Percentiles rank a stretch among this genome's conserved stretches.
Conservation (phyloP, 2,113 vertebrate genomes). For the Anoplopoma fimbria region DNA sequence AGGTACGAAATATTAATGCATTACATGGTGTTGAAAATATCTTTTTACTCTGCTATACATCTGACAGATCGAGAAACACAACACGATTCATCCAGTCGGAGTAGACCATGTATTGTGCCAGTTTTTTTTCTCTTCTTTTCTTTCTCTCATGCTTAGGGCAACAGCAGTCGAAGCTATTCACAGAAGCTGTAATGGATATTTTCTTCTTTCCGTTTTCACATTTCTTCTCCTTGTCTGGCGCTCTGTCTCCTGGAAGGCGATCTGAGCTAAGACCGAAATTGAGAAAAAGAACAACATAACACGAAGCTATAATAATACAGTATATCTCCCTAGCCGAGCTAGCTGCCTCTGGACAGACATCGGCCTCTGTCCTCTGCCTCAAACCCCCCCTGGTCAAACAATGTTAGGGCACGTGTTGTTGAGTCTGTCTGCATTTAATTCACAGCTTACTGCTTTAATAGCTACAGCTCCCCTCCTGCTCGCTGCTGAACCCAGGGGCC, state of each 20-base stretch:
- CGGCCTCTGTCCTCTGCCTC: conserved; percentile 48
- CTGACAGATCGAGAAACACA: conserved; percentile 37
- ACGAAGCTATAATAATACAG: conserved; percentile 31
- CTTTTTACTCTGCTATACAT: conserved; percentile 26
- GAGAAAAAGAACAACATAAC: conserved; percentile 48
- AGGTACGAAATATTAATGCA: conserved; percentile 56
- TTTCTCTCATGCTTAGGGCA: conserved; percentile 20
- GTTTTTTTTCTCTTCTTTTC: background rate
- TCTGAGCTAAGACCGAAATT: conserved; percentile 3
- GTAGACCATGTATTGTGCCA: background rate
- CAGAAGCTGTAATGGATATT: conserved; percentile 37
- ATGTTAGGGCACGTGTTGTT: conserved; percentile 49
- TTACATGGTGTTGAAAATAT: conserved; percentile 44
- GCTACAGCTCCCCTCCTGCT: conserved; percentile 50
- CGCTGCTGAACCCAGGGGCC: conserved; percentile 56
- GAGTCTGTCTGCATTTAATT: conserved; percentile 73
- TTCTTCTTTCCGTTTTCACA: conserved; percentile 13
- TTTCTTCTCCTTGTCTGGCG: conserved; percentile 24
- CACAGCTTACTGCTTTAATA: conserved; percentile 76
- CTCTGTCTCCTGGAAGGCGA: conserved; percentile 42
- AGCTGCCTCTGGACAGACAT: conserved; percentile 53
- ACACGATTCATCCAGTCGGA: conserved; percentile 24
- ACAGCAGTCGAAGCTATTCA: conserved; percentile 18
- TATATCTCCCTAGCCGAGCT: conserved; percentile 30
- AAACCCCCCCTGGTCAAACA: conserved; percentile 57